Evolutionary conservation across 2,113 vertebrate species (phyloP).

Genomic region (Meleagris gallopavo): DNA sequence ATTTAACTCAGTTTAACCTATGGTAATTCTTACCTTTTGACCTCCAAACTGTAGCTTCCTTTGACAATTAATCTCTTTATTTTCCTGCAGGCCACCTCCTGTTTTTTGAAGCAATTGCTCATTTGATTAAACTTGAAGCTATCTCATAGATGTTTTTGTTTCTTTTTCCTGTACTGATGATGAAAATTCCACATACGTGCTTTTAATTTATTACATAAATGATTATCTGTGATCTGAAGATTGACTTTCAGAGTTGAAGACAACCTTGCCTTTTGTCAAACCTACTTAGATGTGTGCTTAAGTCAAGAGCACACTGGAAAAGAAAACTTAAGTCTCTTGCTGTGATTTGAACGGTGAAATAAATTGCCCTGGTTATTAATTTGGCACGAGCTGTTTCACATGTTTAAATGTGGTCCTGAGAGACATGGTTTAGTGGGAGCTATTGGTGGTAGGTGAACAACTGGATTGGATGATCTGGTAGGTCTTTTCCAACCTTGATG

Average conservation of each 20-base stretch:
- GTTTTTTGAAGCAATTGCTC: background rate
- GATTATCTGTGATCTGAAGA: background rate
- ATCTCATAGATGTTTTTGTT: background rate
- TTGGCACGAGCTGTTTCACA: background rate
- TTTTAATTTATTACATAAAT: background rate
- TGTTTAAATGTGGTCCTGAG: too few species aligned
- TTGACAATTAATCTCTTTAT: background rate
- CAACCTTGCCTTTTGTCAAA: background rate
- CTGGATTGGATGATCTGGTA: too few species aligned
- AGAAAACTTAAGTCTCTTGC: background rate
- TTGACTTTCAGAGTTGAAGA: background rate
- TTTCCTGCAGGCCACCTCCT: background rate
- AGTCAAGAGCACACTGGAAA: background rate
- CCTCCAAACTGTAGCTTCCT: background rate
- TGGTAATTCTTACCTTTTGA: background rate
- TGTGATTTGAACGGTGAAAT: background rate
- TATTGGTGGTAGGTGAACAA: too few species aligned
- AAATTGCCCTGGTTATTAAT: background rate
- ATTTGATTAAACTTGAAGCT: background rate
- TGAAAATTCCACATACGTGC: background rate
- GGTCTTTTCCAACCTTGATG: too few species aligned
- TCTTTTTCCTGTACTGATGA: background rate
- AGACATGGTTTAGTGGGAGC: too few species aligned
- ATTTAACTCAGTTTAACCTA: background rate
- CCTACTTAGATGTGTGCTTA: background rate